Evolutionary conservation across 2,113 vertebrate genomes (phyloP), one percentile per base, ranked within the genome.

Genomic region (Atrichornis clamosus): DNA sequence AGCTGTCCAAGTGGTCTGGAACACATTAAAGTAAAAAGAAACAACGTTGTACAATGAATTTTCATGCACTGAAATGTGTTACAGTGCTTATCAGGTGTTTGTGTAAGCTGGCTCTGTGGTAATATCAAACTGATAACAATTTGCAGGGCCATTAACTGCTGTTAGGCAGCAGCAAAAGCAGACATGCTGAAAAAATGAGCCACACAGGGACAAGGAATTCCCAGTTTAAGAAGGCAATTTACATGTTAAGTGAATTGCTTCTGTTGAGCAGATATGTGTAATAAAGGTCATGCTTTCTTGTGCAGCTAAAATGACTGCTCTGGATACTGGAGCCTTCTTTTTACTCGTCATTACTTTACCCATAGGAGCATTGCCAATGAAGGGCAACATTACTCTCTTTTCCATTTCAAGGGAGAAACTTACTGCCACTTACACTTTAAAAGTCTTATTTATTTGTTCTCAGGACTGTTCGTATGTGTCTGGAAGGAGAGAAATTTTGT

Each of bases 1-100:
- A 82, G 76, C 70, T 77, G 80, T 88, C 89, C 78, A 87, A 95
- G 86, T 53, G 68, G 81, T 94, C 95, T 93, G 96, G 96, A 96
- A 95, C 41, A 60, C 74, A 90, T 90, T 96, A 91, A 69, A 44
- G 32, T 52, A 84, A 95, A 91, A 84, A 39, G 79, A 93, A 91
- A 80, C 59, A 64, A 80, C 1, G 2, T 26, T 83, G n/a, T 80
- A 83, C 69, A 68, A 64, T 56, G 75, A 88, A 79, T 93, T 64
- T 90, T 87, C 75, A 76, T 83, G 41, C 73, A 83, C 73, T 90
- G 74, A 81, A 96, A 92, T 73, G 75, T 72, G 81, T 75, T 59
- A 70, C 28, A 24, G 55, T 1, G 17, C 80, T 95, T 96, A 96
- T 90, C 81, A 90, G 62, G 77, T 79, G 67, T 93, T 95, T 78